Conservation (phyloP, 2,113 vertebrate species). For the Boleophthalmus pectinirostris region DNA sequence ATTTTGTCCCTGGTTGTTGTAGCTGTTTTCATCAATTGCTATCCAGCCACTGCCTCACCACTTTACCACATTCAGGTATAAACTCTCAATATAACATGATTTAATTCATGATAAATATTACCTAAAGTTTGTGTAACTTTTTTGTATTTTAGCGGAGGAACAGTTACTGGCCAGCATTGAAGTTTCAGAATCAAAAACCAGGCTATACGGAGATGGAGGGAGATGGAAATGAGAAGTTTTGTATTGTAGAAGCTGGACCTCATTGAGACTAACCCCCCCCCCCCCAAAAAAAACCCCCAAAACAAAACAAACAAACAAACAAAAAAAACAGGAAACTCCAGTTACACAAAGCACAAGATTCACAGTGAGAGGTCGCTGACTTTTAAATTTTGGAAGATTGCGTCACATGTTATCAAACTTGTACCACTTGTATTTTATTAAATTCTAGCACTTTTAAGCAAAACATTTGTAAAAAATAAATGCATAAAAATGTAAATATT, state of each 20-base stretch:
- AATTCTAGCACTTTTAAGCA: background rate
- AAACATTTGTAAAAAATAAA: too few relatives aligned
- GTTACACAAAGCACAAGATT: background rate
- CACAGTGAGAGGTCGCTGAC: slow-evolving; percentile 1
- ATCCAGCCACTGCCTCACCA: slow-evolving; percentile 74
- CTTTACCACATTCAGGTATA: slow-evolving; percentile 83
- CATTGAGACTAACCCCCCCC: too few relatives aligned
- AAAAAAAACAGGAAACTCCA: background rate
- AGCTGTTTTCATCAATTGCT: slow-evolving; percentile 82
- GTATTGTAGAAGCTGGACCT: slow-evolving; percentile 83
- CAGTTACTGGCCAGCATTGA: slow-evolving; percentile 84
- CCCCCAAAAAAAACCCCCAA: background rate
- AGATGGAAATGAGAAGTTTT: slow-evolving; percentile 80
- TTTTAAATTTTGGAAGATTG: background rate
- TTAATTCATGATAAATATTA: background rate
- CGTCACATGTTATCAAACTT: background rate
- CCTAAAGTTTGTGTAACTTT: background rate
- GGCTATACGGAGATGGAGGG: slow-evolving; percentile 85
- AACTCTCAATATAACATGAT: slow-evolving; percentile 21
- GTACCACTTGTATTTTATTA: background rate
- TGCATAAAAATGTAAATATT: too few relatives aligned
- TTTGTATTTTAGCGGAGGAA: slow-evolving; percentile 74
- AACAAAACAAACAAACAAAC: too few relatives aligned
- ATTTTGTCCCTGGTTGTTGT: slow-evolving; percentile 77
- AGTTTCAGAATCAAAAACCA: slow-evolving; percentile 80